Evolutionary conservation across 2,113 vertebrate genomes (phyloP).

Genomic region (Hemibagrus wyckioides): DNA sequence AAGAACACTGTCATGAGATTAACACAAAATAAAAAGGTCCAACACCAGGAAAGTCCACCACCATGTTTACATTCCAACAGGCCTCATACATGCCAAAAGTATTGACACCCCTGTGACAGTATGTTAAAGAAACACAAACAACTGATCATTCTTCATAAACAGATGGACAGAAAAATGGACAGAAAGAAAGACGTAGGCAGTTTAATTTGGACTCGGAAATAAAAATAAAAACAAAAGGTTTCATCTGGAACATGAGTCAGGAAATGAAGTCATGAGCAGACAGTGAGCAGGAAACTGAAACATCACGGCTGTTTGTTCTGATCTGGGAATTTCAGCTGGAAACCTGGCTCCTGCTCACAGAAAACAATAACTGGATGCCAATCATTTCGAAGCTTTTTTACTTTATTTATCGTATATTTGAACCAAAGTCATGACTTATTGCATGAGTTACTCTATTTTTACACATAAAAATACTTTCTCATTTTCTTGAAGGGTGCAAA

Average conservation of each 20-base stretch:
- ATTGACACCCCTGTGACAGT: background rate
- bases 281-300: background rate
- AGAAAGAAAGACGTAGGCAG: too few species aligned
- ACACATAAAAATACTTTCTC: background rate
- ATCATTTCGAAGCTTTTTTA: background rate
- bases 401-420: background rate
- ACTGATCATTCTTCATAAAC: background rate
- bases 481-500: background rate
- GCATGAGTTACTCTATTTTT: background rate
- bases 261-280: background rate
- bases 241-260: background rate
- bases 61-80: background rate
- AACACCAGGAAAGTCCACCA: background rate
- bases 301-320: background rate
- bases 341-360: background rate
- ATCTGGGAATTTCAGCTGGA: background rate
- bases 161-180: background rate
- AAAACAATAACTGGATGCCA: background rate
- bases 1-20: background rate
- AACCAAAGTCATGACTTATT: background rate
- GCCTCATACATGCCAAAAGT: background rate
- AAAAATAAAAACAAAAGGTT: background rate
- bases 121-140: background rate
- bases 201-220: background rate
- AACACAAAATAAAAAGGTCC: background rate